Base-by-base conservation (phyloP, 2,113 vertebrate species). In the Carollia perspicillata region DNA sequence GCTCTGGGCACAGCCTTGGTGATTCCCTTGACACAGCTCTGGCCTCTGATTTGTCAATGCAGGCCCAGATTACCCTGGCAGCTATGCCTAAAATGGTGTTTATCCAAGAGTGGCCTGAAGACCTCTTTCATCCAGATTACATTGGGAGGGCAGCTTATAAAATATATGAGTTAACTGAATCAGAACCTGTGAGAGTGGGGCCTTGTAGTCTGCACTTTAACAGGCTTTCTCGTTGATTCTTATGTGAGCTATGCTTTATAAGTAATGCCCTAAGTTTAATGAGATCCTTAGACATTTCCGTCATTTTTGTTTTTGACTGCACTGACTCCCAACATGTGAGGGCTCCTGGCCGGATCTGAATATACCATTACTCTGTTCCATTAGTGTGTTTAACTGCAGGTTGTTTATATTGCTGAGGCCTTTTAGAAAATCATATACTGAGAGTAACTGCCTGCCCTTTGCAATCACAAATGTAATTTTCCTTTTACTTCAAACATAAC, bases 401-500 rank as follows among this genome's bases (percentile, higher is more conserved):
- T 42, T 80, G 35, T 66, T 94, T 87, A 47, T 83, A 95, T 84
- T 65, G 35, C 75, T 72, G 17, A 28, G 35, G 6, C 30, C 71
- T 92, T 95, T 93, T 81, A 92, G 65, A 90, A 97, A 92, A 84
- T 88, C 65, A 23, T 66, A 60, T 33, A 22, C n/a, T n/a, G 60
- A 72, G 79, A 91, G 47, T 84, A 20, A 80, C 23, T 84, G 78
- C 44, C 78, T 92, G 40, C 84, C 51, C 89, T 96, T 92, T 65
- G 65, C n/a, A 95, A 92, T 87, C 51, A 72, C 40, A 35, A 87
- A 90, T 84, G 53, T 65, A 95, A 78, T 96, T 89, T 93, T 60
- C 86, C 58, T 35, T 95, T 95, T 96, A 80, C 88, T 97, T 97
- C 92, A 42, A 33, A 75, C 69, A 69, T 85, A 90, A 90, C 77